Conservation (phyloP, 2,113 vertebrate genomes). For the Galeopterus variegatus region DNA sequence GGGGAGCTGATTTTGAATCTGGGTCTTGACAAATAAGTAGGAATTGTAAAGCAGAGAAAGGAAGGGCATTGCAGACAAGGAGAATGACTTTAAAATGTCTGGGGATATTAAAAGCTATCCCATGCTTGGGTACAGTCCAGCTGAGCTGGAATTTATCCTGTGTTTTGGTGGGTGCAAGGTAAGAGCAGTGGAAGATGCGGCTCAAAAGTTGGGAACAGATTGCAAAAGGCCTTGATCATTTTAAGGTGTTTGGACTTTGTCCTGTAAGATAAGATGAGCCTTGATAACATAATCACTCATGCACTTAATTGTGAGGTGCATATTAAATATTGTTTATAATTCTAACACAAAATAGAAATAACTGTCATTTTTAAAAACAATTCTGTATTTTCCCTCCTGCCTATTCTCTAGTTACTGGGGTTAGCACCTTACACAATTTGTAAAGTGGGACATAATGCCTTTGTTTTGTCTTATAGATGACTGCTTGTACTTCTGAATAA, state of each 20-base stretch:
- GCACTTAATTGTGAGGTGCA: background rate
- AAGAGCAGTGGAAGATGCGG: background rate
- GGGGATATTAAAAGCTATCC: background rate
- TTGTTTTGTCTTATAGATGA: background rate
- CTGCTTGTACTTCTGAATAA: background rate
- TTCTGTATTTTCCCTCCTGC: background rate
- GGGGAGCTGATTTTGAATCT: background rate
- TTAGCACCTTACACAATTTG: background rate
- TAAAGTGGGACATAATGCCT: background rate
- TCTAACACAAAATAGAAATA: background rate
- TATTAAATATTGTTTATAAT: background rate
- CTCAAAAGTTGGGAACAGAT: background rate
- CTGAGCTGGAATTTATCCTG: background rate
- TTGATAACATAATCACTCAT: background rate
- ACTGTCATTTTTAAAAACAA: background rate
- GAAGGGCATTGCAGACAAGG: background rate
- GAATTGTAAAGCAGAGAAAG: background rate
- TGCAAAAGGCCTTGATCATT: background rate
- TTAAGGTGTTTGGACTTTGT: background rate
- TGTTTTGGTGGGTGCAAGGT: background rate
- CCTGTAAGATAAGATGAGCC: background rate
- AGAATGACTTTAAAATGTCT: background rate
- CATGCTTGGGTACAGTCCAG: background rate
- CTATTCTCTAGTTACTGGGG: background rate
- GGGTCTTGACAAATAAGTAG: slow-evolving; percentile 1